Percentiles rank a stretch among this genome's conserved stretches.
These are phyloP conservation scores for Harpagoxenus sublaevis DNA, from an alignment of 2,888 invertebrate genomes.

Conservation along the genomic window DNA sequence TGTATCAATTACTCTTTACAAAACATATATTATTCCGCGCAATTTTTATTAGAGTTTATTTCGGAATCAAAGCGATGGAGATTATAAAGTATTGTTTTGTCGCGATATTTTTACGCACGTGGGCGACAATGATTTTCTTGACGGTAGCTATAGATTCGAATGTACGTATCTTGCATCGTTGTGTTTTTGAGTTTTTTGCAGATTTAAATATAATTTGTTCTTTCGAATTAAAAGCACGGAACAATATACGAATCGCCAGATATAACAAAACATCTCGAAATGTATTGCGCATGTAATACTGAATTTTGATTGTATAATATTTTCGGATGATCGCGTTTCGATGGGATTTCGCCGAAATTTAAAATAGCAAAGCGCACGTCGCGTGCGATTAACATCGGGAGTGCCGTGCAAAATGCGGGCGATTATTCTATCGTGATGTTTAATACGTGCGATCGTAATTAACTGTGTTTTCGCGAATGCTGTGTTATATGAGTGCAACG, in stretches of 20 bases:
- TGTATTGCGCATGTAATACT: background rate
- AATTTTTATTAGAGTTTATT: background rate
- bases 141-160: background rate
- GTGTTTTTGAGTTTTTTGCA: background rate
- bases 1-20: background rate
- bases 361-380: background rate
- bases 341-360: background rate
- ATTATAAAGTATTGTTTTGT: background rate
- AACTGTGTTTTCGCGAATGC: conserved; percentile 4
- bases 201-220: background rate
- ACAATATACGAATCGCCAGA: background rate
- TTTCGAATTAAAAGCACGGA: background rate
- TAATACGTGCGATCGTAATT: conserved; percentile 13
- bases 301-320: conserved; percentile 4
- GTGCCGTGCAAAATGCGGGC: background rate
- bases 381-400: conserved; percentile 7
- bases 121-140: background rate
- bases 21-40: background rate
- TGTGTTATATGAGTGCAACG: background rate
- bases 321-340: background rate
- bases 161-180: background rate
- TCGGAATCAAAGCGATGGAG: background rate
- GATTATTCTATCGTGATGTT: conserved; percentile 9
- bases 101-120: background rate
- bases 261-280: background rate